Evolutionary conservation across 2,797 vertebrate species (phyloP).

Genomic region (Philypnodon macrostomus): DNA sequence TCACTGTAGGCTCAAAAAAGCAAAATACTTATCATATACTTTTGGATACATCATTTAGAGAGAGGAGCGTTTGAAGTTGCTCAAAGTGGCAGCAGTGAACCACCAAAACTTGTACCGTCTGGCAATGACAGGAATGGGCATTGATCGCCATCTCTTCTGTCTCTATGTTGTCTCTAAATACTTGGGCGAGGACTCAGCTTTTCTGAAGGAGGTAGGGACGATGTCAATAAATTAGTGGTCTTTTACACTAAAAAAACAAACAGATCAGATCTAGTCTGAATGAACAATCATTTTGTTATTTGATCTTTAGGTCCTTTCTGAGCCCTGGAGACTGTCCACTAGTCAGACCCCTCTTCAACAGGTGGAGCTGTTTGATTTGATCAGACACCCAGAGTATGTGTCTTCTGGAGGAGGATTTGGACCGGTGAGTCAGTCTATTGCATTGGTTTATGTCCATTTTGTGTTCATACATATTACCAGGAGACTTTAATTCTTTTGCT

Average conservation of each 20-base stretch:
- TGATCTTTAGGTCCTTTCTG: slow-evolving; percentile 85
- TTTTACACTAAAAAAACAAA: too few relatives aligned
- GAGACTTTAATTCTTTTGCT: background rate
- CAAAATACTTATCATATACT: background rate
- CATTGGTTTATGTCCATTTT: background rate
- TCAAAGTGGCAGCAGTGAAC: slow-evolving; percentile 82
- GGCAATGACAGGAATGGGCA: slow-evolving; percentile 91
- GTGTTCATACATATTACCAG: background rate
- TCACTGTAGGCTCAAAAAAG: background rate
- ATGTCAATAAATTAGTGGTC: too few relatives aligned
- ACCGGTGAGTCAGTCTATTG: slow-evolving; percentile 79
- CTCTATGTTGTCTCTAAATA: slow-evolving; percentile 97
- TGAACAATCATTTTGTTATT: background rate
- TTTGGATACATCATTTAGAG: slow-evolving; percentile 59
- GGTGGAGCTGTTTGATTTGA: slow-evolving; percentile 84
- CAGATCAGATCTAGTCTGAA: too few relatives aligned
- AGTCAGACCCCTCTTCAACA: slow-evolving; percentile 95
- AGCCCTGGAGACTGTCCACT: slow-evolving; percentile 94
- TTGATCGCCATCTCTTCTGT: slow-evolving; percentile 97
- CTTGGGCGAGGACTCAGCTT: slow-evolving; percentile 90
- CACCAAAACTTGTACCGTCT: slow-evolving; percentile 90
- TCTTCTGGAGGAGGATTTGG: slow-evolving; percentile 93
- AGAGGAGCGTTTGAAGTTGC: slow-evolving; percentile 79
- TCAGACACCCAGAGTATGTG: slow-evolving; percentile 83
- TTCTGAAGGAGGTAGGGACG: slow-evolving; percentile 88